Base-by-base conservation (phyloP, 2,888 invertebrate genomes). In the Tiliacea aurago region DNA sequence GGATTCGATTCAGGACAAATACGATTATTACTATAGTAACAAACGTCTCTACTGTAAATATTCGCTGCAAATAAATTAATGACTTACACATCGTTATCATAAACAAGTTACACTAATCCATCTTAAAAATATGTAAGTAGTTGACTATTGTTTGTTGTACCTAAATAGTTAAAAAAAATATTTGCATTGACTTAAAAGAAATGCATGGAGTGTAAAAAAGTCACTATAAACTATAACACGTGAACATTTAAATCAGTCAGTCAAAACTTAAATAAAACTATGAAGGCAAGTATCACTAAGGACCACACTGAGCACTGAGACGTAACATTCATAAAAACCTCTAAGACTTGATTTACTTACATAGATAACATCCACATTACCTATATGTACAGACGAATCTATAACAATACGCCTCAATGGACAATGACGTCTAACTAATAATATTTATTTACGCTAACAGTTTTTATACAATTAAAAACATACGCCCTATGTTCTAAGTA, bases 191-290 rank as follows among this genome's bases (percentile, higher is more conserved):
- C 90, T 88, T 90, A 87, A 86, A 89, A 89, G 64, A 92, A 93
- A 93, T 94, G 94, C 93, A 92, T 88, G 89, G 88, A 89, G 89
- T 91, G 90, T 92, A 92, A 91, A 92, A 90, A 89, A 88, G 88
- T 82, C 87, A 88, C 88, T 89, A 91, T 86, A 90, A 90, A 88
- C 89, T 89, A 91, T 87, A 90, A 91, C 88, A 86, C 83, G 88
- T 93, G 91, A 91, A 92, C 91, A 92, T 93, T 90, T 90, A 93
- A 93, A 94, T 91, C 93, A 93, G 93, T 95, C 95, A 95, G 95
- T 95, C 95, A 93, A 93, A 95, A 92, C 89, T 91, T 92, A 92
- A 89, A 87, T 88, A 88, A 90, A 91, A 90, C 89, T 93, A 93
- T 88, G 87, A 93, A 94, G 95, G 95, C 95, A 95, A 95, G 95